Base-by-base conservation (phyloP, 2,113 vertebrate species). In the Taurulus bubalis region DNA sequence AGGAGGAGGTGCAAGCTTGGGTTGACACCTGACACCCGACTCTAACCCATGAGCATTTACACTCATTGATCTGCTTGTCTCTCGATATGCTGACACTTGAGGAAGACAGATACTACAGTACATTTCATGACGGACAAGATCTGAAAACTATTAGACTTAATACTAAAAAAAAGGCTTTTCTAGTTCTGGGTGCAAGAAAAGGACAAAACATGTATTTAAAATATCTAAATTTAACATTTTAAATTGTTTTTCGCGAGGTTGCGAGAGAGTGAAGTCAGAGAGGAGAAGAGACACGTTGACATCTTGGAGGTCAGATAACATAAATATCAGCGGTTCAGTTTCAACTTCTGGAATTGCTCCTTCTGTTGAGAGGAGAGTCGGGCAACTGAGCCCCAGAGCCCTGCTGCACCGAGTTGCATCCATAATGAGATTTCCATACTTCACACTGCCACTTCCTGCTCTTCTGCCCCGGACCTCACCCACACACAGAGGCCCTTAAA, bases 361-460 rank as follows among this genome's bases (percentile, higher is more conserved):
- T 75, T 47, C 47, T 40, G 55, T 69, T 77, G 49, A 85, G 51
- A 75, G 26, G 56, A 74, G 75, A 65, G 15, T 47, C 4, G 16
- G n/a, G 75, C 42, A 77, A 72, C 80, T 26, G 74, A 80, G 77
- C 77, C 74, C 79, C 9, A 51, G 45, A 49, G 62, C 24, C 15
- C 38, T 11, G 32, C 72, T 22, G 60, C 76, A 71, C 8, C 11
- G 42, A 14, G 65, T 49, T 9, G 78, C 80, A 49, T 71, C 40
- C 2, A 34, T 87, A 86, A 89, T 79, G 73, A 89, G 60, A 89
- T 89, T 80, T 80, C 80, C 53, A 67, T 30, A 58, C 70, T 84
- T 82, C 64, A 75, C 71, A 42, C 63, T 22, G 55, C 60, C n/a
- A 70, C 85, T 85, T 87, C 87, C 83, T 83, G 84, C 79, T 77